Conservation (phyloP, 2,797 vertebrate genomes). For the Numenius phaeopus region DNA sequence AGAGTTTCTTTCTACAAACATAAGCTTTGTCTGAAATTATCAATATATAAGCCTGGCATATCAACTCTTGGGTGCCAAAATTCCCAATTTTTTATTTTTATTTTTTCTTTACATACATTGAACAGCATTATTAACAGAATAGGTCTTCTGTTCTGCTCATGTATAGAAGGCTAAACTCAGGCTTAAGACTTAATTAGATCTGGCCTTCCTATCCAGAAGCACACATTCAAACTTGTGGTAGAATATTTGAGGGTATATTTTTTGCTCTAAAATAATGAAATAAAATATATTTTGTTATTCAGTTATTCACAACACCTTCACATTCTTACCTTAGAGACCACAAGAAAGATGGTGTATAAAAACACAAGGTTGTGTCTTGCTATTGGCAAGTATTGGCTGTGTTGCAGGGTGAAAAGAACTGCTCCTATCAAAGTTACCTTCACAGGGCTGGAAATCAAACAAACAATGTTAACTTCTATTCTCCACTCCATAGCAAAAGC, state of each 20-base stretch:
- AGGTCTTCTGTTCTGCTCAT: neutral
- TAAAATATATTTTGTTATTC: neutral
- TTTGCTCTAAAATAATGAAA: neutral
- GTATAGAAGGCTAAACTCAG: neutral
- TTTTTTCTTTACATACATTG: neutral
- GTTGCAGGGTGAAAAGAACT: conserved; percentile 93
- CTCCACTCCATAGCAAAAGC: neutral
- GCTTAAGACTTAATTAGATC: neutral
- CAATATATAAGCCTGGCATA: neutral
- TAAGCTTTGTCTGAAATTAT: neutral
- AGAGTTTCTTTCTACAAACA: neutral
- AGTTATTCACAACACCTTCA: neutral
- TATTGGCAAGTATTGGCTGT: conserved; percentile 84
- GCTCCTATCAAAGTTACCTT: conserved; percentile 94
- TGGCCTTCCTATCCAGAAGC: neutral
- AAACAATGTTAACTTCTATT: conserved; percentile 24
- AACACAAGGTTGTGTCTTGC: conserved; percentile 90
- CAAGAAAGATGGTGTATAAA: conserved; percentile 89
- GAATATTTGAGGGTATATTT: neutral
- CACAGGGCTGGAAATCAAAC: conserved; percentile 85
- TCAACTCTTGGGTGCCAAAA: neutral
- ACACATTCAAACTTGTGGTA: neutral
- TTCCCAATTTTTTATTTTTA: neutral
- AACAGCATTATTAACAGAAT: neutral
- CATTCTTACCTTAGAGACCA: conserved; percentile 90